phyloP scores from a whole-genome alignment of 2,113 vertebrate species.

The Forbesichthys papilliferus region DNA sequence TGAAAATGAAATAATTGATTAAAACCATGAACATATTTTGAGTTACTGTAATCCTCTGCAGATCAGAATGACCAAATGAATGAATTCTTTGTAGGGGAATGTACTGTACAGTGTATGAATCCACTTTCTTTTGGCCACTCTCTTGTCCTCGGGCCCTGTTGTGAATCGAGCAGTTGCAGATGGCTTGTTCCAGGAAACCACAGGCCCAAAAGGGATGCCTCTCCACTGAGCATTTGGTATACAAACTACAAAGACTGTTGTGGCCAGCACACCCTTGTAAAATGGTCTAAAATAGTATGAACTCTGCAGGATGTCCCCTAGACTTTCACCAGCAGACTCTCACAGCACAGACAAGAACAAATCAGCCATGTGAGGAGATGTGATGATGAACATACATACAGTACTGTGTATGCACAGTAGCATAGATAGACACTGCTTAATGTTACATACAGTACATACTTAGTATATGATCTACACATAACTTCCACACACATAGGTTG shows the following conservation, averaged over 20 bases:
- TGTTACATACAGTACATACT: no score
- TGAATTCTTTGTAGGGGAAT: conserved; percentile 53
- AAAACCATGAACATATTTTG: conserved; percentile 26
- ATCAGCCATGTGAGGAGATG: conserved; percentile 36
- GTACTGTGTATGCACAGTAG: no score
- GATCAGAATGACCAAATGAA: conserved; percentile 48
- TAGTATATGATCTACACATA: no score
- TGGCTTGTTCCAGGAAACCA: conserved; percentile 73
- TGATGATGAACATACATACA: no score
- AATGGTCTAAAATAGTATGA: conserved; percentile 79
- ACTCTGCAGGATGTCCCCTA: conserved; percentile 77
- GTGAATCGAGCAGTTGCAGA: conserved; percentile 66
- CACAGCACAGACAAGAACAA: conserved; percentile 42
- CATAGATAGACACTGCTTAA: no score
- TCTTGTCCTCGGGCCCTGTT: conserved; percentile 49
- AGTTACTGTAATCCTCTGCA: conserved; percentile 36
- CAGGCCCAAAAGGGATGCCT: conserved; percentile 67
- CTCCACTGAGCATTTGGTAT: conserved; percentile 68
- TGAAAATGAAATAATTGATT: conserved; percentile 27
- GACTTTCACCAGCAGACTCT: conserved; percentile 75
- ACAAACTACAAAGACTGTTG: conserved; percentile 78
- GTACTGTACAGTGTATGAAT: conserved; percentile 46
- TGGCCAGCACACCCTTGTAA: conserved; percentile 79
- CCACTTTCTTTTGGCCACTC: conserved; percentile 56
- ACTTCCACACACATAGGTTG: no score